Base-by-base conservation (phyloP, 2,797 vertebrate genomes). In the Acridotheres tristis region DNA sequence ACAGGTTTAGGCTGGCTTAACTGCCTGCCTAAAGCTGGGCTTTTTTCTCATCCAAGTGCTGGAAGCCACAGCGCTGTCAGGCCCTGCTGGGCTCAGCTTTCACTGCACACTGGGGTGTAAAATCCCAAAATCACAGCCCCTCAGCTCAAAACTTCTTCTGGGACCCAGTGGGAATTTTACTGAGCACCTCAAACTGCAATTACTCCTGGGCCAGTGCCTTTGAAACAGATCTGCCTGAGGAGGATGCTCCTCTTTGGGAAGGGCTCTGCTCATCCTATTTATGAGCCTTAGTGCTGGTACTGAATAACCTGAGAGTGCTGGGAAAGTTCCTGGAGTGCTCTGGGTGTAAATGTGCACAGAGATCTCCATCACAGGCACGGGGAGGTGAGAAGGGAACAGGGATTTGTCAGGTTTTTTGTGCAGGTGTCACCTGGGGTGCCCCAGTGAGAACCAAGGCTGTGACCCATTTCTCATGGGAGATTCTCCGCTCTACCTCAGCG, bases 41-140 rank as follows among this genome's bases (percentile, higher is more conserved):
- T 94, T 57, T 86, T 89, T 90, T 88, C 92, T 89, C 80, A 75
- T 27, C 61, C 89, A 95, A 55, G 82, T 97, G 96, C 95, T 95
- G 72, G 93, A 93, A 88, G 90, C 84, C 87, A 47, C 54, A 80
- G 83, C 19, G 29, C 95, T 97, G 96, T 83, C 96, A 95, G 80
- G 66, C 51, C 69, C 59, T 84, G 68, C 63, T 57, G 82, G 63
- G 85, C 87, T 95, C 92, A 84, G 66, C 92, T 89, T 83, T 93
- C 85, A 66, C 93, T 76, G 84, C 78, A 53, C n/a, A 77, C 90
- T 22, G 55, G 79, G 66, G 65, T 67, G 69, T 78, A 94, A 91
- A 97, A 59, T 45, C 93, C 88, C 77, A 82, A 94, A 96, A 96
- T 63, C 96, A 69, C 67, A 91, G 76, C 88, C 90, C 91, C 89